These are phyloP conservation scores for Oreortyx pictus DNA, from an alignment of 2,797 vertebrate species.

Conservation along the genomic window DNA sequence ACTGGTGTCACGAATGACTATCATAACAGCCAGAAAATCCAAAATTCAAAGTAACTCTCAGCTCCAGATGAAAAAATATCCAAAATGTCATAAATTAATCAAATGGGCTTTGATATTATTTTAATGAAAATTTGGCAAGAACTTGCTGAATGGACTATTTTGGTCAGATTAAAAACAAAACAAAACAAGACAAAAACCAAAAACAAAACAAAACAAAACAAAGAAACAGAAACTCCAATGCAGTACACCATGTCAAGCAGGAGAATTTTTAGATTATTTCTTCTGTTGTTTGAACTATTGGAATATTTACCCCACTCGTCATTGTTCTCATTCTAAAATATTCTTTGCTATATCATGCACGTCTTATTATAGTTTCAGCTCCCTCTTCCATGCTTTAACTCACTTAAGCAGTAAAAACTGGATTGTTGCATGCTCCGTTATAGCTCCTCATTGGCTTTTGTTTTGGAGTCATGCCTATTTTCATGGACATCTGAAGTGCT, in stretches of 20 bases:
- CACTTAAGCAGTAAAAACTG: slow-evolving; percentile 43
- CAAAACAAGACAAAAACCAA: too few relatives aligned
- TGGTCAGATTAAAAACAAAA: neutral
- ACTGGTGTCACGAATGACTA: neutral
- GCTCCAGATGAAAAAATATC: neutral
- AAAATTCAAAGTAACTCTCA: neutral
- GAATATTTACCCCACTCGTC: neutral
- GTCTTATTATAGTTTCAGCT: slow-evolving; percentile 19
- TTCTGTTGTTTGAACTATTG: neutral
- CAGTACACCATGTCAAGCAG: neutral
- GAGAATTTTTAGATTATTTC: slow-evolving; percentile 9
- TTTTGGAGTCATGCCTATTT: slow-evolving; percentile 60
- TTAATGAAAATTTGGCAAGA: neutral
- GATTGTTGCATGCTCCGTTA: slow-evolving; percentile 36
- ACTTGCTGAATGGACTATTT: neutral
- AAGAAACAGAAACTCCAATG: neutral
- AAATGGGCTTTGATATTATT: neutral
- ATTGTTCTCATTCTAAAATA: slow-evolving; percentile 31
- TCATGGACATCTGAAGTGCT: slow-evolving; percentile 25
- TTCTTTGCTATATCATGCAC: slow-evolving; percentile 26
- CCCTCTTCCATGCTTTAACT: slow-evolving; percentile 43
- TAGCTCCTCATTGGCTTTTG: slow-evolving; percentile 47
- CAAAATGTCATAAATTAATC: neutral
- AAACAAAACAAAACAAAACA: neutral
- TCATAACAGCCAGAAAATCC: neutral